Percentiles rank a stretch among this genome's conserved stretches.
These are phyloP conservation scores for Manacus vitellinus DNA, from an alignment of 2,113 vertebrate genomes.

Conservation along the genomic window DNA sequence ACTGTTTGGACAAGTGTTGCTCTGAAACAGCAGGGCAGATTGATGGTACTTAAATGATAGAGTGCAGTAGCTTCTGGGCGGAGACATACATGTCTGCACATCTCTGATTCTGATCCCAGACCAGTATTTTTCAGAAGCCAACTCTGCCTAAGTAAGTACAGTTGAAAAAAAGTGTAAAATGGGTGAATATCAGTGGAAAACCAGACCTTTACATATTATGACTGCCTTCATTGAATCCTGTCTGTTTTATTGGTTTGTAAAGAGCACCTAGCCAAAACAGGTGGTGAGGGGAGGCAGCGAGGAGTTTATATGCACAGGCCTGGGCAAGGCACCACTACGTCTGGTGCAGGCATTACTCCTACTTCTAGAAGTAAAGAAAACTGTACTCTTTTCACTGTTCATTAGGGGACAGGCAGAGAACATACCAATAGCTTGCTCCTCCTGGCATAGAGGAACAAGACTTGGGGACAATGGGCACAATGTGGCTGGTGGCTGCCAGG, in stretches of 20 bases:
- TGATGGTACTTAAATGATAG: background rate
- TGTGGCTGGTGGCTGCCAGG: background rate
- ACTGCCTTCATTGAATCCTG: background rate
- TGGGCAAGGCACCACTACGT: background rate
- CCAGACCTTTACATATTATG: background rate
- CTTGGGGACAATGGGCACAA: too few relatives aligned
- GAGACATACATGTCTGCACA: background rate
- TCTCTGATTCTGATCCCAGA: background rate
- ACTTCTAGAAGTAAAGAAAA: background rate
- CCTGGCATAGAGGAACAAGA: background rate
- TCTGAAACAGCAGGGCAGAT: background rate
- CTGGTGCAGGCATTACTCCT: background rate
- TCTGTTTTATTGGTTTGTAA: slow-evolving; percentile 17
- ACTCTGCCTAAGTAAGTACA: background rate
- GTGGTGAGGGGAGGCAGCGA: background rate
- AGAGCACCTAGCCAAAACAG: background rate
- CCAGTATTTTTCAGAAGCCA: background rate
- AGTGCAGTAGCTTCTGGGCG: background rate
- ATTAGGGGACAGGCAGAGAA: background rate
- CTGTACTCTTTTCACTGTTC: background rate
- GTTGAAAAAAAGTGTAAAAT: background rate
- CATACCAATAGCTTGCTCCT: background rate
- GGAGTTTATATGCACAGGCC: background rate
- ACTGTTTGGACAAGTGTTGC: background rate
- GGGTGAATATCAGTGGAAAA: slow-evolving; percentile 7